Base-by-base conservation (phyloP, 2,888 invertebrate genomes). In the Pheosia tremula region DNA sequence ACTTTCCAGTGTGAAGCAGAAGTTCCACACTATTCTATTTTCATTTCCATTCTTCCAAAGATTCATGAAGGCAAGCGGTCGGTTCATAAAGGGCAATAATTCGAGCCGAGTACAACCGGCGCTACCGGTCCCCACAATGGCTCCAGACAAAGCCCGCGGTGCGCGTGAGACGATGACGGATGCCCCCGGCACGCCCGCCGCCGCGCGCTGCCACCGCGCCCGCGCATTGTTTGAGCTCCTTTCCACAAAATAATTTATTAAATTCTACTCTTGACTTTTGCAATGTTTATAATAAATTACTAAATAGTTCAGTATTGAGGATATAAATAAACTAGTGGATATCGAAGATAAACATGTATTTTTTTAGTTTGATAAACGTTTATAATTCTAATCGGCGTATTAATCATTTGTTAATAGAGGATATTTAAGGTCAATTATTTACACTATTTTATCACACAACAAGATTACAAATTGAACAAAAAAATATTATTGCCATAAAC, bases 111-210 rank as follows among this genome's bases (percentile, higher is more conserved):
- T 75, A 71, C 73, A 85, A 88, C 89, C 84, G 86, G 88, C 83
- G 88, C 88, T 90, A 89, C 89, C 88, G 86, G 89, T 59, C 56
- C 72, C 68, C 77, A 85, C 84, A 86, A 83, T 83, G 72, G 80
- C 69, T 72, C 74, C 75, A 81, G 81, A 88, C 86, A 87, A 87
- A 83, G 83, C 75, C 65, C 67, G 72, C 70, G 67, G 69, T 68
- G 78, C 74, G 77, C 79, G 79, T 75, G 78, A 81, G 82, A 86
- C 86, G 85, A 81, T 86, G 88, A 87, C 87, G 84, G 86, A 85
- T 83, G 81, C 81, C 78, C 71, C 72, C 69, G 75, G 72, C 79
- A 67, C 74, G 63, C 56, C 55, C 13, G 55, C 60, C 56, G 68
- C 58, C 54, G 53, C 57, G 43, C 57, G 24, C 38, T 53, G 0